These are phyloP conservation scores for Hyles vespertilio DNA, from an alignment of 1,140 invertebrate genomes.

Conservation along the genomic window DNA sequence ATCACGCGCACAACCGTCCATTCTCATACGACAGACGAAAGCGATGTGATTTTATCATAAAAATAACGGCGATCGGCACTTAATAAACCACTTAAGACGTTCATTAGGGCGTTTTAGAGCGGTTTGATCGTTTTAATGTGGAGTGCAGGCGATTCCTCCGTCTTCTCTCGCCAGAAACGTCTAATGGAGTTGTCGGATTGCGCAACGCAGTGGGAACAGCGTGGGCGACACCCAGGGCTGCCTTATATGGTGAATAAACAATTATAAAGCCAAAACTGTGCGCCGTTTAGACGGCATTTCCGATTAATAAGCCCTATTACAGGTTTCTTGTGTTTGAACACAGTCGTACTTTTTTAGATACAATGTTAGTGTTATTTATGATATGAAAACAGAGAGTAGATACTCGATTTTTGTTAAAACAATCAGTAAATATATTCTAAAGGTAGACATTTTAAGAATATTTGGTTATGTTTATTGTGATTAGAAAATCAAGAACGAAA, in stretches of 20 bases:
- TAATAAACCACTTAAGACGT: constrained; percentile 68
- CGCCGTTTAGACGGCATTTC: too few relatives aligned
- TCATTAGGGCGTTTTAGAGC: constrained; percentile 55
- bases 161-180: constrained; percentile 20
- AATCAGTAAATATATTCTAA: too few relatives aligned
- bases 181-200: constrained; percentile 67
- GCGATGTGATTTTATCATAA: constrained; percentile 46
- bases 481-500: too few relatives aligned
- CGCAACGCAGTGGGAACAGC: constrained; percentile 50
- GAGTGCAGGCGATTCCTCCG: constrained; percentile 35
- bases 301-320: too few relatives aligned
- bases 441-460: too few relatives aligned
- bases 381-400: too few relatives aligned
- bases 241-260: background rate
- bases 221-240: constrained; percentile 36
- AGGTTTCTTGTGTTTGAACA: too few relatives aligned
- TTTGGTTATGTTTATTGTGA: too few relatives aligned
- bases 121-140: constrained; percentile 64
- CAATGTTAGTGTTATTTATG: too few relatives aligned
- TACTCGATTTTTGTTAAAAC: too few relatives aligned
- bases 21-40: constrained; percentile 28
- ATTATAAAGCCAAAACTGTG: too few relatives aligned
- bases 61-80: constrained; percentile 67
- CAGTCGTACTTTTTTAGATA: too few relatives aligned
- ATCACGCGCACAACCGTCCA: background rate